Conservation (phyloP, 2,113 vertebrate genomes). For the Lynx canadensis region DNA sequence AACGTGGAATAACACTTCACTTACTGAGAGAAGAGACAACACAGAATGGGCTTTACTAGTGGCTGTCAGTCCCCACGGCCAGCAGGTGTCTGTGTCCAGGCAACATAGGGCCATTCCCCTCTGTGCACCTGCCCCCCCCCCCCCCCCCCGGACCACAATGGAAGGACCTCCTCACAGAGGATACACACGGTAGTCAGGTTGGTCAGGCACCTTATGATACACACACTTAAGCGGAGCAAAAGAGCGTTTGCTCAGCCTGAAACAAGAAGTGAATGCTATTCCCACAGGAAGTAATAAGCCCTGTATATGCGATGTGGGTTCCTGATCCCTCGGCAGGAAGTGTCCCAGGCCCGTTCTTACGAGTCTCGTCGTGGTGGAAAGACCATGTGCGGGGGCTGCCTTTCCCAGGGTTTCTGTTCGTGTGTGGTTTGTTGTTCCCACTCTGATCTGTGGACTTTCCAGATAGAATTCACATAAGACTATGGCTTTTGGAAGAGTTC, state of each 20-base stretch:
- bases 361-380: no score
- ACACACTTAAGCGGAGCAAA: neutral
- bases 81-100: neutral
- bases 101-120: neutral
- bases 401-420: neutral
- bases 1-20: neutral
- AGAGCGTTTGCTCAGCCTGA: neutral
- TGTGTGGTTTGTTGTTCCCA: neutral
- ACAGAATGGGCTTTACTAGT: neutral
- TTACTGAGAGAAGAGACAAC: neutral
- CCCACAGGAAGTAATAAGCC: no score
- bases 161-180: neutral
- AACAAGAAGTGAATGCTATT: neutral
- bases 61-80: fast-evolving
- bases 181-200: fast-evolving
- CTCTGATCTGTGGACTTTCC: neutral
- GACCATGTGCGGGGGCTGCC: fast-evolving
- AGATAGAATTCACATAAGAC: neutral
- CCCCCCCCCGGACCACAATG: neutral
- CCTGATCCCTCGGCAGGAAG: fast-evolving
- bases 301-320: neutral
- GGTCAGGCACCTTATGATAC: neutral
- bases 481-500: neutral
- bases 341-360: fast-evolving
- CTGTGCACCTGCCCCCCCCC: fast-evolving